Conservation (phyloP, 2,888 invertebrate species). For the Pyrocoelia pectoralis region DNA sequence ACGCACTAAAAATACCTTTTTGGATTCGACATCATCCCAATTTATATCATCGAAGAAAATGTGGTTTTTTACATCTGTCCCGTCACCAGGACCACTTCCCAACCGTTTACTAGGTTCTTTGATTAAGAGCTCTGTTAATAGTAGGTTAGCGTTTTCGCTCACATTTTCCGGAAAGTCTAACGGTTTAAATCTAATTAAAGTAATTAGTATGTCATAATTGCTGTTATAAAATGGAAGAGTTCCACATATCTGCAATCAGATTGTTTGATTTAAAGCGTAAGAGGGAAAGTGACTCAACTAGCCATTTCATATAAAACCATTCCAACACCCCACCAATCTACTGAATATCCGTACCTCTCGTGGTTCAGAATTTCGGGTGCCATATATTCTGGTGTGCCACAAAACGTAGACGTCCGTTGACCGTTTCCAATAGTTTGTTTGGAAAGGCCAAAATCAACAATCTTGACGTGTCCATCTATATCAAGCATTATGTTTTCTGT, state of each 20-base stretch:
- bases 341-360: not conserved
- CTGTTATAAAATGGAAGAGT: constrained; percentile 1
- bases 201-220: not conserved
- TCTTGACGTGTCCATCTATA: constrained; percentile 6
- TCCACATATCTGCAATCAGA: not conserved
- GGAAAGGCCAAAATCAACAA: constrained; percentile 5
- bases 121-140: not conserved
- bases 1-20: not conserved
- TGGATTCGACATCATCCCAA: not conserved
- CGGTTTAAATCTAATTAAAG: not conserved
- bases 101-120: not conserved
- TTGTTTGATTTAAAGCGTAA: not conserved
- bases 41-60: not conserved
- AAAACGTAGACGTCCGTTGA: not conserved
- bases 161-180: not conserved
- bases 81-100: not conserved
- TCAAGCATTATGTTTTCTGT: constrained; percentile 6
- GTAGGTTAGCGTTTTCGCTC: not conserved
- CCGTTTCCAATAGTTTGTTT: not conserved
- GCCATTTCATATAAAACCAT: constrained; percentile 11
- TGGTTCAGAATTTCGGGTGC: constrained; percentile 1
- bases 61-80: not conserved
- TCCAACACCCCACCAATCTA: constrained; percentile 4
- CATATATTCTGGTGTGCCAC: constrained; percentile 1
- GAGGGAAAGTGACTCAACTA: not conserved